Evolutionary conservation across 2,888 invertebrate genomes (phyloP), one percentile per base, ranked within the genome.

Genomic region (Acleris laterana): DNA sequence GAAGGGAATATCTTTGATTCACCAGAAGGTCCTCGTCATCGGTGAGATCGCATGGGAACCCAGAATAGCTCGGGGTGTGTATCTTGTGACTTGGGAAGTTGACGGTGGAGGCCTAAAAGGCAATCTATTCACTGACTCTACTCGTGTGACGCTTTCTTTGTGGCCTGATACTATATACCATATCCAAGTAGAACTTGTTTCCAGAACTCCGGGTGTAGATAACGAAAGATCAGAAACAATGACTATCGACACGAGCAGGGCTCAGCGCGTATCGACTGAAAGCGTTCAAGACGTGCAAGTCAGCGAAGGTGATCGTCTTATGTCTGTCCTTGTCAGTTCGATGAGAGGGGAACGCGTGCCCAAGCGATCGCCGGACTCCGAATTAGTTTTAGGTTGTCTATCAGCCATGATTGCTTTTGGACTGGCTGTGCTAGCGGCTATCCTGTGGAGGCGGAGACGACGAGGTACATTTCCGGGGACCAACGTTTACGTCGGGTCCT

Each of bases 51-150:
- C 95, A 56, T 96, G 96, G 96, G 95, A 95, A 76, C 94, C 95
- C 11, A 94, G 95, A 86, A 93, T 94, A 79, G 93, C 89, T 63
- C 94, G 94, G 61, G 95, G 95, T 28, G 95, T 96, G 68, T 96
- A 96, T 87, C 93, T 96, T 79, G 96, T 97, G 61, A 96, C 96
- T 69, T 97, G 96, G 96, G 96, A 97, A 93, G 95, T 96, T 63
- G 96, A 95, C 78, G 96, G 96, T 67, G 96, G 96, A 74, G 96
- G 96, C 71, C 91, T 97, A 69, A 96, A 96, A 88, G 96, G 96
- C 72, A 96, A 96, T 87, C 93, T 96, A 71, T 96, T 96, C 87
- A 97, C 96, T 50, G 96, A 96, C 85, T 95, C 96, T 61, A 96
- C 96, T 67, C 94, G 95, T 77, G 96, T 96, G 69, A 96, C 96